These are phyloP conservation scores for Teleiodes luculella DNA, from an alignment of 2,888 invertebrate genomes.

Conservation along the genomic window DNA sequence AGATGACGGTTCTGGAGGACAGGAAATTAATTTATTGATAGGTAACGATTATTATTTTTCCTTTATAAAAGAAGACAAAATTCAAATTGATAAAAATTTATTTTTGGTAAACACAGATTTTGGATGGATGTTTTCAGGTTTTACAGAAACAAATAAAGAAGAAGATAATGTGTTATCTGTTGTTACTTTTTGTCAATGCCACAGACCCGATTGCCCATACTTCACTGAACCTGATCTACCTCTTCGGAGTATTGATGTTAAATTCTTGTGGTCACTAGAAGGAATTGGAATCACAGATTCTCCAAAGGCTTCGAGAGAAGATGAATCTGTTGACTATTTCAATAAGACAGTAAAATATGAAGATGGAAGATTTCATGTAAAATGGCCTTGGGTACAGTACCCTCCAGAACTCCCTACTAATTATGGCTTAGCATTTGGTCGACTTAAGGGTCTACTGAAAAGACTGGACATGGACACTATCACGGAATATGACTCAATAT, in stretches of 20 bases:
- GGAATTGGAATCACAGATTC: slow-evolving; percentile 28
- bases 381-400: slow-evolving; percentile 24
- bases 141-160: not conserved
- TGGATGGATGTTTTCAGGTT: slow-evolving; percentile 25
- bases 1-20: slow-evolving; percentile 22
- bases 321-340: slow-evolving; percentile 17
- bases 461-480: slow-evolving; percentile 6
- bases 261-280: slow-evolving; percentile 28
- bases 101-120: too few relatives aligned
- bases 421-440: slow-evolving; percentile 20
- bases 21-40: slow-evolving; percentile 20
- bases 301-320: slow-evolving; percentile 19
- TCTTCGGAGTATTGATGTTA: slow-evolving; percentile 6
- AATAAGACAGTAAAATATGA: slow-evolving; percentile 15
- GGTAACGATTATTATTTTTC: too few relatives aligned
- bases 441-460: slow-evolving; percentile 16
- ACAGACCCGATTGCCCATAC: not conserved
- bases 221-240: slow-evolving; percentile 5
- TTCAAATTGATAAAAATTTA: too few relatives aligned
- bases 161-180: not conserved
- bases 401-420: slow-evolving; percentile 21
- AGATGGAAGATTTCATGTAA: slow-evolving; percentile 20
- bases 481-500: slow-evolving; percentile 13
- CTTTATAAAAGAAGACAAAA: too few relatives aligned
- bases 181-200: slow-evolving; percentile 5